A percentile compares a stretch with the other conserved stretches of the same genome.
phyloP scores from a whole-genome alignment of 2,113 vertebrate species.

The Dipodomys stephensi region DNA sequence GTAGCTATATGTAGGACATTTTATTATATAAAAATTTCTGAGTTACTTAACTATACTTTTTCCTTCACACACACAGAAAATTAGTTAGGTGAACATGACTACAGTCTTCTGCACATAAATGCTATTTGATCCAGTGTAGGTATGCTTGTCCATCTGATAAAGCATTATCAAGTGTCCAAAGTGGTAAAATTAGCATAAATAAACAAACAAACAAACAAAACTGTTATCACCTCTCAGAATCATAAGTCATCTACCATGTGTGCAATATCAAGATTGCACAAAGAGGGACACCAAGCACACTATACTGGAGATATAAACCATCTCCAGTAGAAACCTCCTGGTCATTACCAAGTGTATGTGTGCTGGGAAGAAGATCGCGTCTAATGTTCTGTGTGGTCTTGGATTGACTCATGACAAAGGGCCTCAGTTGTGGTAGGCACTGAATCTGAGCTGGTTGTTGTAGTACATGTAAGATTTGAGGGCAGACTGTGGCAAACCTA shows the following conservation, averaged over 20 bases:
- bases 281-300: background rate
- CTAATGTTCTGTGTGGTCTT: rapidly evolving
- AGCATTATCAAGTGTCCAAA: background rate
- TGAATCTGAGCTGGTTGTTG: background rate
- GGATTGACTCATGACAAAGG: background rate
- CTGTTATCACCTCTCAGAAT: background rate
- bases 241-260: background rate
- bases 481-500: background rate
- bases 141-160: background rate
- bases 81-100: background rate
- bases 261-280: background rate
- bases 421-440: background rate
- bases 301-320: background rate
- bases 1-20: background rate
- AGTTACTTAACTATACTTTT: background rate
- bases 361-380: rapidly evolving
- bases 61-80: background rate
- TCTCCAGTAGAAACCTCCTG: background rate
- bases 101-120: background rate
- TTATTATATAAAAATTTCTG: background rate
- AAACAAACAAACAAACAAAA: background rate
- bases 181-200: background rate
- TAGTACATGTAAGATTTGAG: background rate
- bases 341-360: background rate
- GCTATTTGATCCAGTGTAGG: background rate